Percentiles rank a stretch among this genome's conserved stretches.
Conservation (phyloP, 2,797 vertebrate species). For the Molossus alvarezi region DNA sequence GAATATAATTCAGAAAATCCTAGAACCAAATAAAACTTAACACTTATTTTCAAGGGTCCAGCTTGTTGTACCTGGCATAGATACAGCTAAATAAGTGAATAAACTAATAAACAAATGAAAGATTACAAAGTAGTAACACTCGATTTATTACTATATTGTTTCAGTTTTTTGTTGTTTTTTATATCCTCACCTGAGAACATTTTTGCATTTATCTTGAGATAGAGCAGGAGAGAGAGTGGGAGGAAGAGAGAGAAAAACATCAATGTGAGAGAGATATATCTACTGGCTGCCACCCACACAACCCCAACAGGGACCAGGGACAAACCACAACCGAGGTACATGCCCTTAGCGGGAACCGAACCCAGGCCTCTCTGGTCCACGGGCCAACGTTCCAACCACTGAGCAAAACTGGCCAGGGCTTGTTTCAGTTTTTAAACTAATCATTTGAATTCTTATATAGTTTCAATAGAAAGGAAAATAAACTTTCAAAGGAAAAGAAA, state of each 20-base stretch:
- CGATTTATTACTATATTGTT: neutral
- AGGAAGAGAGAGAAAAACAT: too few species aligned
- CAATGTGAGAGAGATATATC: too few species aligned
- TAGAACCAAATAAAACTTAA: slow-evolving; percentile 13
- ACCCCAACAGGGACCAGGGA: too few species aligned
- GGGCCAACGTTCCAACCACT: too few species aligned
- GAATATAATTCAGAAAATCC: slow-evolving; percentile 55
- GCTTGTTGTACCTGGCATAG: neutral
- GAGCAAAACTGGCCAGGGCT: too few species aligned
- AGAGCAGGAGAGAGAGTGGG: too few species aligned
- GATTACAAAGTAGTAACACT: slow-evolving; percentile 8
- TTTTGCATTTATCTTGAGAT: too few species aligned
- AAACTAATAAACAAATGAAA: slow-evolving; percentile 22
- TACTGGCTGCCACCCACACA: too few species aligned
- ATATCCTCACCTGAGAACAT: too few species aligned
- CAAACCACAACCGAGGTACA: too few species aligned
- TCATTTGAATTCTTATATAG: neutral
- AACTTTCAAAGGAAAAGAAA: neutral
- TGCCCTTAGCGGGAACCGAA: too few species aligned
- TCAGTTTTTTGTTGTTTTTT: neutral
- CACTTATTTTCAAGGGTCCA: neutral
- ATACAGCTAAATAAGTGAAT: neutral
- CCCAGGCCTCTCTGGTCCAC: too few species aligned
- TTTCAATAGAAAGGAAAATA: slow-evolving; percentile 1
- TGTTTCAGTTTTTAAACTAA: slow-evolving; percentile 49